phyloP scores from a whole-genome alignment of 2,888 invertebrate genomes.

The Baccha elongata region DNA sequence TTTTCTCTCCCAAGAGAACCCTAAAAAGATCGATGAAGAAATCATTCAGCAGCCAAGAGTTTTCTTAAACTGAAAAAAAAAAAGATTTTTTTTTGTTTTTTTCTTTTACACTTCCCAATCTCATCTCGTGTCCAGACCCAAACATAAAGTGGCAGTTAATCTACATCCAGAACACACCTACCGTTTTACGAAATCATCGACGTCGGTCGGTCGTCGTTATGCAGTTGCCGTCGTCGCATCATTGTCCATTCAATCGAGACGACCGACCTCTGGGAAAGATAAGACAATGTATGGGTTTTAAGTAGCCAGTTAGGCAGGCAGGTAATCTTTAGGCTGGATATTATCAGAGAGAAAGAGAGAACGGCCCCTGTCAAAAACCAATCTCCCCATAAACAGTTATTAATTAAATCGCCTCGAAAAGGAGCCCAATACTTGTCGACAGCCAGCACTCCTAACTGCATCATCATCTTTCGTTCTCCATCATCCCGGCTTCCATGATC shows the following conservation, averaged over 20 bases:
- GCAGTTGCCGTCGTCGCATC: neutral
- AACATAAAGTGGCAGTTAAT: constrained; percentile 65
- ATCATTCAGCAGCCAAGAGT: constrained; percentile 38
- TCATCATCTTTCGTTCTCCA: constrained; percentile 48
- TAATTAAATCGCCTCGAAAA: constrained; percentile 73
- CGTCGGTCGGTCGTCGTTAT: constrained; percentile 3
- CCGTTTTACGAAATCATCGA: constrained; percentile 60
- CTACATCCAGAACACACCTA: constrained; percentile 71
- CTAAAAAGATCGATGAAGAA: constrained; percentile 56
- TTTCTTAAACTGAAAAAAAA: constrained; percentile 9
- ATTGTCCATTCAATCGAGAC: constrained; percentile 16
- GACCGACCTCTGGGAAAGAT: constrained; percentile 40
- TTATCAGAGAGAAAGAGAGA: constrained; percentile 2
- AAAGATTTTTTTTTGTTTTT: constrained; percentile 1
- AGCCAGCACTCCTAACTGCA: constrained; percentile 67
- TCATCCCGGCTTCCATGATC: constrained; percentile 55
- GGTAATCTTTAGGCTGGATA: neutral
- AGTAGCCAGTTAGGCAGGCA: constrained; percentile 19
- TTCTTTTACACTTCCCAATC: constrained; percentile 1
- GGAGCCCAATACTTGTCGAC: constrained; percentile 71
- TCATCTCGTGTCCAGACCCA: constrained; percentile 35
- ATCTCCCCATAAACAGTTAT: constrained; percentile 73
- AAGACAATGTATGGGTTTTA: constrained; percentile 33
- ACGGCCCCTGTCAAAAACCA: constrained; percentile 66
- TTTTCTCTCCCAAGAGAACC: constrained; percentile 11